These are phyloP conservation scores for Eugnorisma glareosa DNA, from an alignment of 2,888 invertebrate species.

Conservation along the genomic window DNA sequence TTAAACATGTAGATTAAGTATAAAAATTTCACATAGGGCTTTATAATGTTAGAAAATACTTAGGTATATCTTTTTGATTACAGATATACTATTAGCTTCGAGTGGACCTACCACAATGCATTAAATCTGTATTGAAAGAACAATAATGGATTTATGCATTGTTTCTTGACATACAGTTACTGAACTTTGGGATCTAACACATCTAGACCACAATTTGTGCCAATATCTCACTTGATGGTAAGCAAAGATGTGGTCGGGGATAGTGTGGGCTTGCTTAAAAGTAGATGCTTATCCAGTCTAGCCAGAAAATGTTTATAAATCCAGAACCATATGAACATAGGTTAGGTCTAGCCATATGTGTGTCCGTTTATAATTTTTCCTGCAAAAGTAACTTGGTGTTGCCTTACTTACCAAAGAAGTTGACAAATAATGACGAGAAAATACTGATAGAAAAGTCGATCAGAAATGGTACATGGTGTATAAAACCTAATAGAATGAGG, in stretches of 20 bases:
- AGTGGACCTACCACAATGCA: slow-evolving; percentile 4
- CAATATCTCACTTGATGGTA: background rate
- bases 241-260: background rate
- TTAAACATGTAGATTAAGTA: background rate
- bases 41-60: background rate
- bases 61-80: background rate
- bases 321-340: background rate
- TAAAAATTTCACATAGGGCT: background rate
- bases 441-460: background rate
- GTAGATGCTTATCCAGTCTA: background rate
- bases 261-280: background rate
- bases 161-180: background rate
- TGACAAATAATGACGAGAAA: background rate
- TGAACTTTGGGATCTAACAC: background rate
- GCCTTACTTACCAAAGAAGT: background rate
- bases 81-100: background rate
- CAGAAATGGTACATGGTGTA: background rate
- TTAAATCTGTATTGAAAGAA: background rate
- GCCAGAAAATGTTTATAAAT: background rate
- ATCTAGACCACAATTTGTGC: background rate
- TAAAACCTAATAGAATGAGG: background rate
- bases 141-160: background rate
- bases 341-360: background rate
- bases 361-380: background rate
- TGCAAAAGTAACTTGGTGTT: background rate